Evolutionary conservation across 1,140 invertebrate species (phyloP).

Genomic region (Drosophila quadrilineata): DNA sequence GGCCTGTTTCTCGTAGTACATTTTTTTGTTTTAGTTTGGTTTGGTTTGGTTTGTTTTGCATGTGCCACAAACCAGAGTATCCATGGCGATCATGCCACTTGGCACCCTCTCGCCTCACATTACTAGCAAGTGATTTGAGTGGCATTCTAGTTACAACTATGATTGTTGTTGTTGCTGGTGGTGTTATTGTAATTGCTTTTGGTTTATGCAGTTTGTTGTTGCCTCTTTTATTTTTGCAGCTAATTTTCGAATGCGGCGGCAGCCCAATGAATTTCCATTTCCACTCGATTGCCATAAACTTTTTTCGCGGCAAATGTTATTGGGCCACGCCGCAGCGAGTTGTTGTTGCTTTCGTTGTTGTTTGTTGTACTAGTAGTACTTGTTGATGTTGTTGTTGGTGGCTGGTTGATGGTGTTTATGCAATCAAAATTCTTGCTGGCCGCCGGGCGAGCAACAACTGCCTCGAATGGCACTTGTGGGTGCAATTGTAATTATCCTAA

Average conservation of each 20-base stretch:
- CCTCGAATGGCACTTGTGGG: constrained; percentile 74
- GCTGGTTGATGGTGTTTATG: constrained; percentile 59
- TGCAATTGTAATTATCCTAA: constrained; percentile 80
- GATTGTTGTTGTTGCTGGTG: background rate
- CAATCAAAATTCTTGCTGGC: constrained; percentile 72
- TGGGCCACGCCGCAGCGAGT: constrained; percentile 29
- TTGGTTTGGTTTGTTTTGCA: too few species aligned
- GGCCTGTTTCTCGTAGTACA: constrained; percentile 60
- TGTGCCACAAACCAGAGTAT: background rate
- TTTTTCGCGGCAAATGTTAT: constrained; percentile 30
- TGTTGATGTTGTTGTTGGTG: constrained; percentile 6
- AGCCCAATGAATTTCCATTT: constrained; percentile 63
- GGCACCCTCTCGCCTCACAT: constrained; percentile 21
- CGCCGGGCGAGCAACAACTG: constrained; percentile 22
- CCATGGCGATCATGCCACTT: constrained; percentile 13
- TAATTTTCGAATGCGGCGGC: constrained; percentile 57
- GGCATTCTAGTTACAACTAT: background rate
- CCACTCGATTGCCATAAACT: constrained; percentile 45
- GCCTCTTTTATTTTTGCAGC: constrained; percentile 42
- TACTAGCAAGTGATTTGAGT: constrained; percentile 8
- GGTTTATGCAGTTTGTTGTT: constrained; percentile 20
- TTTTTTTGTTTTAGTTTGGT: too few species aligned
- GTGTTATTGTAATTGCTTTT: constrained; percentile 65
- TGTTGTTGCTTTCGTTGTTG: constrained; percentile 10
- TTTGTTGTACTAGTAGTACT: too few species aligned